Evolutionary conservation across 2,797 vertebrate species (phyloP), one percentile per base, ranked within the genome.

Genomic region (Calcarius lapponicus): DNA sequence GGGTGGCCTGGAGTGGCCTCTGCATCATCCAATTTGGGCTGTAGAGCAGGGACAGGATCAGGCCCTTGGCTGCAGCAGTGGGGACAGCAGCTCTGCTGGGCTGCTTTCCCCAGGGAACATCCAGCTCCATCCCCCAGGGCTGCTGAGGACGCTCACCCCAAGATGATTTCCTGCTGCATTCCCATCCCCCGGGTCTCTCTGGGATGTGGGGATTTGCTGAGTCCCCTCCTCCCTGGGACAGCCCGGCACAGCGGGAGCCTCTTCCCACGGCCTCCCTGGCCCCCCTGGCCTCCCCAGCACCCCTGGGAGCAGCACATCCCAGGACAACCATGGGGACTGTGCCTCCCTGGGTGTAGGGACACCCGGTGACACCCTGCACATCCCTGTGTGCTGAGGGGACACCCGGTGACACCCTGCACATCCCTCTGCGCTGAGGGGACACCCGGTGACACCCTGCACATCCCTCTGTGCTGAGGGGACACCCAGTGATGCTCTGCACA

Each of bases 251-350:
- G 13, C 28, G 6, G 0, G 4, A 86, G n/a, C 61, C 38, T 56
- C 51, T 96, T 96, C 94, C 91, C 95, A 96, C 3, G 15, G 12
- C 54, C 69, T 10, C 32, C 22, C 29, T 7, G 74, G 42, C 79
- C 71, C 67, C n/a, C 34, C n/a, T 11, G 1, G 17, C 61, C 29
- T 84, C 69, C 47, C 89, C 71, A 58, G 78, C 34, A 1, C 40
- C 66, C 60, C n/a, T 40, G 78, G 78, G 70, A 95, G 5, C 66
- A 34, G 73, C 75, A 65, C 14, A n/a, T 62, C 72, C 72, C 51
- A 5, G n/a, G 40, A 48, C 11, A 61, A 69, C 17, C 1, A 0
- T 0, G 64, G 24, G 36, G 26, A 69, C 0, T 1, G 43, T 13
- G 6, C 31, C 18, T 79, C 0, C 0, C 34, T 1, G 17, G 45